These are phyloP conservation scores for Phymorhynchus buccinoides DNA, from an alignment of 1,140 invertebrate species.

Conservation along the genomic window DNA sequence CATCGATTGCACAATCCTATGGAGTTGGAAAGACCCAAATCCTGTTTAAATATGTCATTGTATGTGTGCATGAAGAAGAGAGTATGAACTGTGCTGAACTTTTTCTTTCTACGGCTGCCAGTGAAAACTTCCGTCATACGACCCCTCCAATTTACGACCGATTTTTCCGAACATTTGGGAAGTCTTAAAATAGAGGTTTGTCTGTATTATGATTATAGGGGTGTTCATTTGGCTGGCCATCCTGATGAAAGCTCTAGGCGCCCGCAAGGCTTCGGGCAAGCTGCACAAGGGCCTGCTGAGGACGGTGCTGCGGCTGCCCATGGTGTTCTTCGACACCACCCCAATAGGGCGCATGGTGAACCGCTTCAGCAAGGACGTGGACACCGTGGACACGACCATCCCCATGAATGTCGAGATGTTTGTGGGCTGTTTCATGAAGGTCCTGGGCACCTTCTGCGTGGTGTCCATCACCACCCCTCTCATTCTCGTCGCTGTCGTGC, in stretches of 20 bases:
- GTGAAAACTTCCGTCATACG: no score
- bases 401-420: conserved; percentile 67
- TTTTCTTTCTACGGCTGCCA: no score
- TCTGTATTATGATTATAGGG: conserved; percentile 1
- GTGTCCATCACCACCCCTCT: conserved; percentile 91
- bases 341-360: conserved; percentile 58
- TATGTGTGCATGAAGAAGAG: no score
- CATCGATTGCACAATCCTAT: no score
- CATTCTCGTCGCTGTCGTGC: conserved; percentile 87
- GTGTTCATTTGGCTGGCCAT: conserved; percentile 74
- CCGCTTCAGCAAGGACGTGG: conserved; percentile 78
- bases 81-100: no score
- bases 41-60: no score
- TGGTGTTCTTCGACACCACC: conserved; percentile 66
- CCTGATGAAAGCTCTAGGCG: conserved; percentile 81
- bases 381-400: conserved; percentile 68
- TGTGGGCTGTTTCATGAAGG: conserved; percentile 78
- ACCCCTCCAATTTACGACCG: no score
- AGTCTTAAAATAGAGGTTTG: no score
- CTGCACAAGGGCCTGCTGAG: conserved; percentile 84
- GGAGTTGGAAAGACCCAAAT: no score
- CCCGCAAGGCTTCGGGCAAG: conserved; percentile 77
- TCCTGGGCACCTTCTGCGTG: conserved; percentile 88
- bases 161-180: no score
- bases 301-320: conserved; percentile 69